Evolutionary conservation across 2,888 invertebrate species (phyloP).

Genomic region (Epicampocera succincta): DNA sequence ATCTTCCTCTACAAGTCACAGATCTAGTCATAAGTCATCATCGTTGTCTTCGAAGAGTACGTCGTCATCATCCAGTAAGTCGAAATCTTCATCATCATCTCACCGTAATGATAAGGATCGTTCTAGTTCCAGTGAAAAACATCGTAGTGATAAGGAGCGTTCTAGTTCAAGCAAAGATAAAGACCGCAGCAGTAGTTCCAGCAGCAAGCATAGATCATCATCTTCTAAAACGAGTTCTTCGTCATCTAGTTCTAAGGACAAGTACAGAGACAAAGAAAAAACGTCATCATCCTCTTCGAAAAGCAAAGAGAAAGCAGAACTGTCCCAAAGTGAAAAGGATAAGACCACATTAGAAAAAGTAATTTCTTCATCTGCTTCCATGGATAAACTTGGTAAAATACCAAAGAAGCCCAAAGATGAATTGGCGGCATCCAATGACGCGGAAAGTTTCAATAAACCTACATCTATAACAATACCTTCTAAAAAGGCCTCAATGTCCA

Average conservation of each 20-base stretch:
- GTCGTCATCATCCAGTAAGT: conserved; percentile 72
- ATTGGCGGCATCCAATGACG: conserved; percentile 73
- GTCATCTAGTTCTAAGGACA: conserved; percentile 81
- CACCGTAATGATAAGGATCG: conserved; percentile 77
- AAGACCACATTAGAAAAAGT: conserved; percentile 87
- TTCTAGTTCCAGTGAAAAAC: conserved; percentile 79
- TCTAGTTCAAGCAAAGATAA: conserved; percentile 73
- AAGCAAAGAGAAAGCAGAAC: conserved; percentile 74
- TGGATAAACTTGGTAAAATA: conserved; percentile 90
- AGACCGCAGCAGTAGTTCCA: conserved; percentile 77
- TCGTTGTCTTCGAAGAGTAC: conserved; percentile 77
- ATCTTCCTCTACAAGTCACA: conserved; percentile 81
- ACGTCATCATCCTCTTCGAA: conserved; percentile 62
- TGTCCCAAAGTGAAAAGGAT: conserved; percentile 85
- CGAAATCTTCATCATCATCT: conserved; percentile 74
- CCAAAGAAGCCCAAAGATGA: conserved; percentile 86
- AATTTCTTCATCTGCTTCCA: conserved; percentile 86
- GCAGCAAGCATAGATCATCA: conserved; percentile 74
- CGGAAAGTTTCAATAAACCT: conserved; percentile 71
- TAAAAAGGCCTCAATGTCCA: conserved; percentile 89
- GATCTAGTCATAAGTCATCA: conserved; percentile 78
- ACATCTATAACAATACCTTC: conserved; percentile 80
- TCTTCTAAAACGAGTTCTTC: conserved; percentile 72
- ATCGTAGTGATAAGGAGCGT: conserved; percentile 79
- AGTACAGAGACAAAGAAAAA: conserved; percentile 80